A percentile compares a stretch with the other conserved stretches of the same genome.
These are phyloP conservation scores for Dioctria linearis DNA, from an alignment of 2,888 invertebrate species.

Conservation along the genomic window DNA sequence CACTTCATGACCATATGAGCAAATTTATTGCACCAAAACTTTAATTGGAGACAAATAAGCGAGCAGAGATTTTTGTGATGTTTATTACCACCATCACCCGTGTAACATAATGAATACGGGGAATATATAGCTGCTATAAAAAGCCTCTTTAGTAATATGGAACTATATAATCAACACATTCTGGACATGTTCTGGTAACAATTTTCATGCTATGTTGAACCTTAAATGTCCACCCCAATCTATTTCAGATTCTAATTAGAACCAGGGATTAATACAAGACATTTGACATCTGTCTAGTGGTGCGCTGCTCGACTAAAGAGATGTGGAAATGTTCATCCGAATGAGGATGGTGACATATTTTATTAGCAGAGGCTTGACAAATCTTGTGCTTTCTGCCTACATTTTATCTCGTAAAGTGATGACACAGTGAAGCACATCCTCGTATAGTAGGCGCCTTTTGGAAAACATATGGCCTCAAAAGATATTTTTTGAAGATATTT, in stretches of 20 bases:
- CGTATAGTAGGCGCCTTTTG: not conserved
- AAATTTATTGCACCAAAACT: not conserved
- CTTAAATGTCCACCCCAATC: slow-evolving; percentile 36
- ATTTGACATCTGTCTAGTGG: slow-evolving; percentile 39
- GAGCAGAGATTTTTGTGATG: no score
- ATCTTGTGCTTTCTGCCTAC: slow-evolving; percentile 5
- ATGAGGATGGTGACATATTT: slow-evolving; percentile 44
- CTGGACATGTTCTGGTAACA: not conserved
- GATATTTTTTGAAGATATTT: no score
- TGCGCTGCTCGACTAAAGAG: not conserved
- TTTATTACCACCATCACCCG: no score
- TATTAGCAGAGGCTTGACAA: slow-evolving; percentile 46
- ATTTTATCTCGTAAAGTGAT: slow-evolving; percentile 2
- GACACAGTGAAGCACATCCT: not conserved
- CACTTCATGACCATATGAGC: not conserved
- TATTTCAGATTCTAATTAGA: slow-evolving; percentile 48
- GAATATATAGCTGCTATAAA: no score
- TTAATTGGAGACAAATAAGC: not conserved
- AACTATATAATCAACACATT: not conserved
- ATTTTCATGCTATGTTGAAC: slow-evolving; percentile 8
- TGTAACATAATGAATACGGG: no score
- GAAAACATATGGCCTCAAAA: not conserved
- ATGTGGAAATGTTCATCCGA: slow-evolving; percentile 17
- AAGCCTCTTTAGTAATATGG: no score
- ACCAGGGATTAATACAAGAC: slow-evolving; percentile 24